Evolutionary conservation across 2,888 invertebrate species (phyloP).

Genomic region (Eurytoma californica): DNA sequence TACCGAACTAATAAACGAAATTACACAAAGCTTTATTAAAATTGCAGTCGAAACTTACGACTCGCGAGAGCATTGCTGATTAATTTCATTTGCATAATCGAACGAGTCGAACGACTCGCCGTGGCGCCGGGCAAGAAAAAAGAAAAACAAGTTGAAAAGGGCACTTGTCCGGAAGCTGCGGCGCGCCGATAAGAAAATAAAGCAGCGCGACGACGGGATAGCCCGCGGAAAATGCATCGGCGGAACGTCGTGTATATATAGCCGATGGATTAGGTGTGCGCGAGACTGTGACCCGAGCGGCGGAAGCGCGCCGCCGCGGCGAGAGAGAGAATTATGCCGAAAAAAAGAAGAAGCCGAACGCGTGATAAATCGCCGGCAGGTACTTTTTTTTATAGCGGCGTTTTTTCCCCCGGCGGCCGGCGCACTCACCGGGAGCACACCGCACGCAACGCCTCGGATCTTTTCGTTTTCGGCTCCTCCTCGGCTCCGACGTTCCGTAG

Average conservation of each 20-base stretch:
- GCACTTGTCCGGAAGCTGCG: not conserved
- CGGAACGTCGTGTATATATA: too few species aligned
- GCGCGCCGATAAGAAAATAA: not conserved
- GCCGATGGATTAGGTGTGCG: constrained; percentile 16
- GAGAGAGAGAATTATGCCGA: constrained; percentile 19
- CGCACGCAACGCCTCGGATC: constrained; percentile 16
- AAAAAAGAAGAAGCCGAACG: constrained; percentile 7
- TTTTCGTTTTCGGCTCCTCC: constrained; percentile 27
- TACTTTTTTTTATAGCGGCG: not conserved
- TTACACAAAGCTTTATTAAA: constrained; percentile 1
- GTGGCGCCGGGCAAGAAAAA: not conserved
- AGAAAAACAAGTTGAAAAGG: not conserved
- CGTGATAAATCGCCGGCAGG: constrained; percentile 15
- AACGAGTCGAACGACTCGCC: too few species aligned
- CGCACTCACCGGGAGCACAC: not conserved
- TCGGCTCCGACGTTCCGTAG: not conserved
- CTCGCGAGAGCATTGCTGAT: too few species aligned
- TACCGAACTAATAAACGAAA: constrained; percentile 2
- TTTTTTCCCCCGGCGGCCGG: too few species aligned
- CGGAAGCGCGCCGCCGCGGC: not conserved
- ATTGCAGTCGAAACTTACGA: not conserved
- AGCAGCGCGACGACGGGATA: not conserved
- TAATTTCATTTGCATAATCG: too few species aligned
- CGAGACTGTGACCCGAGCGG: not conserved
- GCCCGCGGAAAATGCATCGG: not conserved